Evolutionary conservation across 2,888 invertebrate species (phyloP).

Genomic region (Zelleria hepariella): DNA sequence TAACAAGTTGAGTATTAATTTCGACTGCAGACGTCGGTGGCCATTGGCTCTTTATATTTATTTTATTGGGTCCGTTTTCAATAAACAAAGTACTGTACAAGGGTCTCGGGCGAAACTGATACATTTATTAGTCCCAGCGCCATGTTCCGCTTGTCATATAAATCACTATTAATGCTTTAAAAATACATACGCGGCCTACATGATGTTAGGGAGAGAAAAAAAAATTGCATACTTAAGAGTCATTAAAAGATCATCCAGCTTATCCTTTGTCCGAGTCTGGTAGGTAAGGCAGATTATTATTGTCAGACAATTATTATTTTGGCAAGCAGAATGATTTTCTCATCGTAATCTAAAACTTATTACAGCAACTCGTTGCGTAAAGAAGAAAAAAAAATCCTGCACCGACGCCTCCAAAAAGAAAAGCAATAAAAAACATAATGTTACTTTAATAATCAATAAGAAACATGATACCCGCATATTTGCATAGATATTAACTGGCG

Average conservation of each 20-base stretch:
- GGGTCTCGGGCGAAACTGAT: slow-evolving; percentile 42
- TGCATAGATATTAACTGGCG: slow-evolving; percentile 7
- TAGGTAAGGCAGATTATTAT: neutral
- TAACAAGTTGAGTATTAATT: slow-evolving; percentile 19
- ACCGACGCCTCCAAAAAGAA: too few species aligned
- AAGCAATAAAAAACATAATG: neutral
- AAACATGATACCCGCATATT: slow-evolving; percentile 5
- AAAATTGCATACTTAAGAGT: neutral
- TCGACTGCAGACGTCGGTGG: slow-evolving; percentile 29
- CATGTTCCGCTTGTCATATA: slow-evolving; percentile 52
- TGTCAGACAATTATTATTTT: neutral
- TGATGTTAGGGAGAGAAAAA: neutral
- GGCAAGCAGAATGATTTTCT: neutral
- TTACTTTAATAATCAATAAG: slow-evolving; percentile 6
- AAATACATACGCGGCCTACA: neutral
- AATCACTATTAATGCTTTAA: slow-evolving; percentile 50
- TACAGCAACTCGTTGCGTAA: too few species aligned
- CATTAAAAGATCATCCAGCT: neutral
- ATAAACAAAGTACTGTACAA: slow-evolving; percentile 39
- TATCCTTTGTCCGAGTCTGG: too few species aligned
- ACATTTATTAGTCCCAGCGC: slow-evolving; percentile 55
- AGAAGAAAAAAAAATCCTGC: too few species aligned
- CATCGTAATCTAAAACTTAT: neutral
- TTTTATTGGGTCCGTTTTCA: slow-evolving; percentile 34
- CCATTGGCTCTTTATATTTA: slow-evolving; percentile 25